Conservation (phyloP, 1,140 invertebrate genomes). For the Euwallacea similis region DNA sequence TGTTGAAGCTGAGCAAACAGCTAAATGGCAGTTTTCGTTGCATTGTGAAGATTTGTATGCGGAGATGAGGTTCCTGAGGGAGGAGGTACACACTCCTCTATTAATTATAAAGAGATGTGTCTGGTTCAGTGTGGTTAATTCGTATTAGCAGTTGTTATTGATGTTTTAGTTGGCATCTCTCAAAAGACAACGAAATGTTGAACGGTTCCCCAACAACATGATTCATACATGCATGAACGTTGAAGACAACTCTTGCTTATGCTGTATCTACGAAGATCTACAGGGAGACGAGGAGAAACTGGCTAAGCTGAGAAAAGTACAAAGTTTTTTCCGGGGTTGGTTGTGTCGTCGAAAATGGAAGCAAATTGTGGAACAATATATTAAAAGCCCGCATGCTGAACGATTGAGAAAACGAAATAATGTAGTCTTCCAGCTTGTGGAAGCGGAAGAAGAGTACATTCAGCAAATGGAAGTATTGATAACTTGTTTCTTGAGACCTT, state of each 20-base stretch:
- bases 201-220: slow-evolving; percentile 16
- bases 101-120: neutral
- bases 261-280: slow-evolving; percentile 27
- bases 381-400: slow-evolving; percentile 91
- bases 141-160: neutral
- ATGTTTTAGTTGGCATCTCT: slow-evolving; percentile 17
- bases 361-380: slow-evolving; percentile 94
- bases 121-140: neutral
- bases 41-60: slow-evolving; percentile 87
- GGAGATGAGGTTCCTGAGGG: slow-evolving; percentile 87
- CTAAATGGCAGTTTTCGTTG: slow-evolving; percentile 91
- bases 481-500: slow-evolving; percentile 88
- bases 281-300: slow-evolving; percentile 55
- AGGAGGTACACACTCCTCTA: slow-evolving; percentile 67
- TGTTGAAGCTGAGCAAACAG: slow-evolving; percentile 89
- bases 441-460: slow-evolving; percentile 89
- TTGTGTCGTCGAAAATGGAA: slow-evolving; percentile 92
- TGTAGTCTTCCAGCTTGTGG: slow-evolving; percentile 90
- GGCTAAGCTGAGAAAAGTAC: slow-evolving; percentile 92
- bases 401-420: slow-evolving; percentile 93
- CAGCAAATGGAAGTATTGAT: slow-evolving; percentile 90
- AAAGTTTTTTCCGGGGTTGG: slow-evolving; percentile 94
- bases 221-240: slow-evolving; percentile 29
- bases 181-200: slow-evolving; percentile 21
- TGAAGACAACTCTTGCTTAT: slow-evolving; percentile 20